Evolutionary conservation across 2,113 vertebrate genomes (phyloP), one percentile per base, ranked within the genome.

Genomic region (Syrmaticus mikado): DNA sequence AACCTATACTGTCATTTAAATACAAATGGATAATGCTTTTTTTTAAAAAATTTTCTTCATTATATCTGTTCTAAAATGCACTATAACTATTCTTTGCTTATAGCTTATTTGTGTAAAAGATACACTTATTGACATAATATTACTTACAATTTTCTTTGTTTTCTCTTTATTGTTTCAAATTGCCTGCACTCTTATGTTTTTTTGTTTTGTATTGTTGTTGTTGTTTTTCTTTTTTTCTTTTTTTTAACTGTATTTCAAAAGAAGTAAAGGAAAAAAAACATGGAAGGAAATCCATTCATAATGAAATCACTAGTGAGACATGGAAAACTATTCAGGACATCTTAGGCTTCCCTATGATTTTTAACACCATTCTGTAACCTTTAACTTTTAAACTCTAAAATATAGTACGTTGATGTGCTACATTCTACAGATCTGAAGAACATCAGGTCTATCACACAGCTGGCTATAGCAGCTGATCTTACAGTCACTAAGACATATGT

Each of bases 371-470:
- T 65, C 46, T 36, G 17, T 55, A 74, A 43, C 66, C 27, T 46
- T 83, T 70, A 21, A 89, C 83, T 79, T 65, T 27, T 53, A 73
- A 38, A 40, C 36, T 85, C 41, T 87, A 78, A 94, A 95, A 75
- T n/a, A 8, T 19, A 43, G 4, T 36, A 55, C 41, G 55, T n/a
- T 73, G 43, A 90, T 86, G 8, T 71, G 67, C 36, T 76, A 2
- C 27, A 16, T 82, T 77, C 81, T 67, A 62, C n/a, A 58, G 67
- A 90, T 90, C 85, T 94, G 95, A 67, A 92, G 24, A 55, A 45
- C 6, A 46, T 38, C 13, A 28, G n/a, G 22, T 46, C 45, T 93
- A 43, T 25, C 34, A 82, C 43, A 57, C 70, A 96, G 65, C 73
- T 96, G 89, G 38, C 40, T 88, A 34, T 28, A 65, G 34, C 60